These are phyloP conservation scores for Camponotus floridanus DNA, from an alignment of 1,140 invertebrate species.

Conservation along the genomic window DNA sequence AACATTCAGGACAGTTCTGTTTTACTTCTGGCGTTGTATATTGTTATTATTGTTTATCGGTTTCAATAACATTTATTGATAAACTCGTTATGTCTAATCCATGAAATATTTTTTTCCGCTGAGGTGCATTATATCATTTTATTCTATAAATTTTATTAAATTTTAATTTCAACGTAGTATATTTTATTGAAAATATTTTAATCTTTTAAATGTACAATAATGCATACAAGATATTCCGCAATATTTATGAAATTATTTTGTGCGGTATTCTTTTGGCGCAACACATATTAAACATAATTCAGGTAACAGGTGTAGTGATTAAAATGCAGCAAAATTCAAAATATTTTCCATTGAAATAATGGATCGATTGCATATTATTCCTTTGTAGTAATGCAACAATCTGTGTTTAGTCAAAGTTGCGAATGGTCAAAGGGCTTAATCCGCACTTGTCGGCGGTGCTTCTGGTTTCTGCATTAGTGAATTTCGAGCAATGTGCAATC, in stretches of 20 bases:
- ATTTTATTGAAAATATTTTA: background rate
- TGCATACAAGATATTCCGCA: background rate
- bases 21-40: no score
- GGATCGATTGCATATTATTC: conserved; percentile 9
- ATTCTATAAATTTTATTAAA: background rate
- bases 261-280: background rate
- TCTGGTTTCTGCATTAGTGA: conserved; percentile 50
- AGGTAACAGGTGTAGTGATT: background rate
- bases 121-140: no score
- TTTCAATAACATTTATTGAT: no score
- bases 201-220: background rate
- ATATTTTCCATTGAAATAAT: conserved; percentile 24
- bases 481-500: conserved; percentile 56
- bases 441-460: conserved; percentile 43
- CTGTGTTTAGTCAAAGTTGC: conserved; percentile 43
- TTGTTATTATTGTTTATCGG: no score
- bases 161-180: background rate
- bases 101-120: no score
- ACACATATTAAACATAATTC: background rate
- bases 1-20: no score
- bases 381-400: conserved; percentile 22
- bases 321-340: conserved; percentile 11
- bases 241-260: background rate
- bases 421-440: conserved; percentile 59
- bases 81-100: no score